Evolutionary conservation across 92 coral and sea anemone genomes (phyloP).

Genomic region (Palythoa grandis): DNA sequence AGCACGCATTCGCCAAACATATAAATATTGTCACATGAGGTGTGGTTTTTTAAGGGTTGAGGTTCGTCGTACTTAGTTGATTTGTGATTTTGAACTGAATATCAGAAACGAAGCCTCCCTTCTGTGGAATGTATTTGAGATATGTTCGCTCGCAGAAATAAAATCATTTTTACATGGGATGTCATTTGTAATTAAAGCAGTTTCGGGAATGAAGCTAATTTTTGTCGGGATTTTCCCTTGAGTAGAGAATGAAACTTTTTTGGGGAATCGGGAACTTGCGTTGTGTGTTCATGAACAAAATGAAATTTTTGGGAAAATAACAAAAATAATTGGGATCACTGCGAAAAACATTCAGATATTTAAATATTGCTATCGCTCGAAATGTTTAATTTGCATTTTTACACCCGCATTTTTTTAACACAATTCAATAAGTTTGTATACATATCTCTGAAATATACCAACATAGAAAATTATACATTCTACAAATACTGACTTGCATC

Average conservation of each 20-base stretch:
- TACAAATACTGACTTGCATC: too few relatives aligned
- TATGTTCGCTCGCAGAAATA: too few relatives aligned
- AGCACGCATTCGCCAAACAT: slow-evolving; percentile 47
- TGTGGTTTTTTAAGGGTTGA: neutral
- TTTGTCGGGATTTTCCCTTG: too few relatives aligned
- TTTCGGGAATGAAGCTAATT: neutral
- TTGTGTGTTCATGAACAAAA: too few relatives aligned
- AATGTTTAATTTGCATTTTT: neutral
- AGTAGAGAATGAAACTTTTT: too few relatives aligned
- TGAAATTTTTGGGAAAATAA: too few relatives aligned
- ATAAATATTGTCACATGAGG: slow-evolving; percentile 8
- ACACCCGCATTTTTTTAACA: neutral
- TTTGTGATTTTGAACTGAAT: slow-evolving; percentile 6
- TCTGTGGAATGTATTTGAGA: neutral
- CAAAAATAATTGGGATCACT: too few relatives aligned
- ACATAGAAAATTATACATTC: neutral
- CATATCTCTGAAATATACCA: neutral
- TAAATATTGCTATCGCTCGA: neutral
- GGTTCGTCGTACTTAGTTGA: neutral
- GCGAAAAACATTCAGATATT: too few relatives aligned
- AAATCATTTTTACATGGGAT: too few relatives aligned
- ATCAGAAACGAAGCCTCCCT: slow-evolving; percentile 24
- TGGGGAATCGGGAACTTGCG: too few relatives aligned
- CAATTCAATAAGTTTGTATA: neutral
- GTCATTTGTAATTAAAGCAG: neutral